Percentiles rank a stretch among this genome's conserved stretches.
Conservation (phyloP, 1,140 invertebrate species). For the Ceratina japonica region DNA sequence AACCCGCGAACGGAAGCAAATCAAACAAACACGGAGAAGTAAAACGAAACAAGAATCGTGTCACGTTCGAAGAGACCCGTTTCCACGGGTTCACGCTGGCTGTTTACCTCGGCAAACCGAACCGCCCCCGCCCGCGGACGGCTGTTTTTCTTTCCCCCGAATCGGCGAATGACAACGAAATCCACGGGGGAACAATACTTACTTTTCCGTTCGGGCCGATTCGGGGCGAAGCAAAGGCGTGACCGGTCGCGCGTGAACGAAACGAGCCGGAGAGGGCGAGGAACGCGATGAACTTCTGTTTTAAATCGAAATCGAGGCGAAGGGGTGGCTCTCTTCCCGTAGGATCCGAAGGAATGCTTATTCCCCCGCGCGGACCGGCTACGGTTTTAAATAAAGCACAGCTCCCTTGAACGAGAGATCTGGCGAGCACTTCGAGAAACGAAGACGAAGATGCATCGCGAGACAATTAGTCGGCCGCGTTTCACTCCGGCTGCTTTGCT, state of each 20-base stretch:
- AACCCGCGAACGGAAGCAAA: background rate
- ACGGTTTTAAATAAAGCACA: slow-evolving; percentile 33
- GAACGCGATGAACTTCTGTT: slow-evolving; percentile 36
- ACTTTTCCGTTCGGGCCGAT: slow-evolving; percentile 18
- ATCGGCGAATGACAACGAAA: slow-evolving; percentile 43
- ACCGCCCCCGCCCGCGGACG: background rate
- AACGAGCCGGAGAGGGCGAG: background rate
- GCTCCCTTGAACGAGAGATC: background rate
- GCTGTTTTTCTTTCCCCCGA: slow-evolving; percentile 57
- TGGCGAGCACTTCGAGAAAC: background rate
- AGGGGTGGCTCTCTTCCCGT: too few species aligned
- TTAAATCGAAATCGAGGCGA: slow-evolving; percentile 33
- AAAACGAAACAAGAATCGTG: background rate
- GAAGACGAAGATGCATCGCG: slow-evolving; percentile 2
- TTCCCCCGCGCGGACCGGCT: background rate
- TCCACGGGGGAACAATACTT: slow-evolving; percentile 34
- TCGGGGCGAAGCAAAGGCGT: background rate
- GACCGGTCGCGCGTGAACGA: slow-evolving; percentile 24
- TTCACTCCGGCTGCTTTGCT: background rate
- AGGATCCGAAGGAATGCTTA: background rate
- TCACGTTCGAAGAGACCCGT: background rate
- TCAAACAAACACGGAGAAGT: background rate
- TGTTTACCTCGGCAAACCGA: slow-evolving; percentile 49
- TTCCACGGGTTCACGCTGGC: slow-evolving; percentile 16
- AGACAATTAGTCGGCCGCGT: slow-evolving; percentile 17